Evolutionary conservation across 1,140 invertebrate genomes (phyloP).

Genomic region (Drosophila takahashii): DNA sequence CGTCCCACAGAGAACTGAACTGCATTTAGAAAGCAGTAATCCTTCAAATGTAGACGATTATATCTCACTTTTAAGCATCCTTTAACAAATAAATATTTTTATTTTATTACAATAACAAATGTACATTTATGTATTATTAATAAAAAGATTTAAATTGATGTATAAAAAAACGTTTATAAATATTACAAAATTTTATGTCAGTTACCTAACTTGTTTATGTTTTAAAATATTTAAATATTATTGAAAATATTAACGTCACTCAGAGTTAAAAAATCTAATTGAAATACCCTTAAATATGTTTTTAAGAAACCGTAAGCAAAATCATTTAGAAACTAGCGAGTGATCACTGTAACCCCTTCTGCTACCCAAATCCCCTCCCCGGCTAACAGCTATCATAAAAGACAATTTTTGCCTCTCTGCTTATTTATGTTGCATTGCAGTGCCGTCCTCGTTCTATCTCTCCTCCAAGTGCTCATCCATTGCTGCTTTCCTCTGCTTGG

Average conservation of each 20-base stretch:
- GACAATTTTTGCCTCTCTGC: conserved; percentile 76
- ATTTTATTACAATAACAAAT: not conserved
- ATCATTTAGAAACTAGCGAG: not conserved
- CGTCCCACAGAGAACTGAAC: conserved; percentile 33
- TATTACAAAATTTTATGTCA: too few relatives aligned
- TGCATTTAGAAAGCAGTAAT: conserved; percentile 19
- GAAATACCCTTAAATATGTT: too few relatives aligned
- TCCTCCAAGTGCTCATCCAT: conserved; percentile 28
- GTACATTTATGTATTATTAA: too few relatives aligned
- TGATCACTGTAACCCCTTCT: conserved; percentile 15
- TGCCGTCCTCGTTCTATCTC: conserved; percentile 1
- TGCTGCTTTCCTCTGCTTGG: conserved; percentile 10
- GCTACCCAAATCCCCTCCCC: conserved; percentile 3
- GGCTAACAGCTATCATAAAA: conserved; percentile 66
- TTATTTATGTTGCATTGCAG: conserved; percentile 78
- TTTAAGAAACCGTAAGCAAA: not conserved
- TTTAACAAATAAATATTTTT: not conserved
- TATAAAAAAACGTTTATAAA: too few relatives aligned
- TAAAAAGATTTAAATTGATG: too few relatives aligned
- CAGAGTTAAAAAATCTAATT: too few relatives aligned
- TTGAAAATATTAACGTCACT: too few relatives aligned
- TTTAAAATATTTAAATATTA: too few relatives aligned
- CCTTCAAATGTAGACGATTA: not conserved
- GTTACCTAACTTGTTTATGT: too few relatives aligned
- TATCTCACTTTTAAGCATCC: not conserved